Evolutionary conservation across 2,113 vertebrate genomes (phyloP).

Genomic region (Steatornis caripensis): DNA sequence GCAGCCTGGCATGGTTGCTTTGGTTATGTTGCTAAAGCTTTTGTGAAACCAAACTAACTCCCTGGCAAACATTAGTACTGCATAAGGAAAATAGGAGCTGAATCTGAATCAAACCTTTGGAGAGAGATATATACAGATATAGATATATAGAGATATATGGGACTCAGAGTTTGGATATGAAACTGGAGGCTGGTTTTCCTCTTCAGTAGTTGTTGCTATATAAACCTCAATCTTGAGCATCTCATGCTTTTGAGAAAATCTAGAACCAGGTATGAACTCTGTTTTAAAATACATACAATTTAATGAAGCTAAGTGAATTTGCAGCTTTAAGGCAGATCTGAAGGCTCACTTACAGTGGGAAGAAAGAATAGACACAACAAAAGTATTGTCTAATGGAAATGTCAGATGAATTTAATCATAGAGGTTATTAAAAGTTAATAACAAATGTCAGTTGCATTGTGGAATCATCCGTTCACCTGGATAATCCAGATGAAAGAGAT

Average conservation of each 20-base stretch:
- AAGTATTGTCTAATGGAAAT: background rate
- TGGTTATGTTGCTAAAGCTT: constrained; percentile 35
- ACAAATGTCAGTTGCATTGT: background rate
- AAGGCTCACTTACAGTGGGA: background rate
- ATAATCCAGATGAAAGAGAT: background rate
- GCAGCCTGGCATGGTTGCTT: constrained; percentile 37
- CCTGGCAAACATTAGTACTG: background rate
- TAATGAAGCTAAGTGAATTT: background rate
- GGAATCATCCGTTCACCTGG: background rate
- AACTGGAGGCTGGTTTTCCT: background rate
- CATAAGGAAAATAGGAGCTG: background rate
- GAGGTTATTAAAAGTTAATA: constrained; percentile 1
- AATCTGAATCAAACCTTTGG: background rate
- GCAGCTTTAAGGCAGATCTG: background rate
- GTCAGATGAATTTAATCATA: constrained; percentile 38
- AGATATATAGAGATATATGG: too few relatives aligned
- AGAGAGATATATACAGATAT: background rate
- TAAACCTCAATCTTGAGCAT: background rate
- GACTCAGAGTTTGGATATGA: background rate
- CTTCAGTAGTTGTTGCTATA: background rate
- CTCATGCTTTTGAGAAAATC: background rate
- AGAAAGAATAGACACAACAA: background rate
- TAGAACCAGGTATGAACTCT: background rate
- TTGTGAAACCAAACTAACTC: background rate
- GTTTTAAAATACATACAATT: background rate